A percentile compares a stretch with the other conserved stretches of the same genome.
These are phyloP conservation scores for Margaritifera margaritifera DNA, from an alignment of 2,888 invertebrate genomes.

Conservation along the genomic window DNA sequence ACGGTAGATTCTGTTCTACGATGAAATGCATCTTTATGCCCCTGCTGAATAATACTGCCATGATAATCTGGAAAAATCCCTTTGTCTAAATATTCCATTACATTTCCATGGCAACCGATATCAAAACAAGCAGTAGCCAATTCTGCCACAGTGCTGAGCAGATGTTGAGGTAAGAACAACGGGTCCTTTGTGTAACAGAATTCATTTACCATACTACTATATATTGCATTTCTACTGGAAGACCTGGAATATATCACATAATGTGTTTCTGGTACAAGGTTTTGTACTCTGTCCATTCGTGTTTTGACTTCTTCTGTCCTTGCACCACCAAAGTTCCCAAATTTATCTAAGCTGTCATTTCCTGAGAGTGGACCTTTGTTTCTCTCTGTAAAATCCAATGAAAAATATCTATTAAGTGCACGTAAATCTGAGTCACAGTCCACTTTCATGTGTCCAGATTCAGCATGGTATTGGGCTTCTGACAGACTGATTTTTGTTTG, in stretches of 20 bases:
- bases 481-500: background rate
- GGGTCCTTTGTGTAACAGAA: constrained; percentile 52
- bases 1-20: too few species aligned
- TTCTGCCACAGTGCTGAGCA: constrained; percentile 40
- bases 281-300: background rate
- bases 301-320: background rate
- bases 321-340: background rate
- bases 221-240: constrained; percentile 5
- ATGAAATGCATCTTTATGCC: too few species aligned
- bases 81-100: constrained; percentile 21
- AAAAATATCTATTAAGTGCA: too few species aligned
- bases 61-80: too few species aligned
- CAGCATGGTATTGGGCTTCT: too few species aligned
- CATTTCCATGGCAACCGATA: constrained; percentile 47
- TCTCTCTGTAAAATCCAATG: background rate
- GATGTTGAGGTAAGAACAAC: constrained; percentile 36
- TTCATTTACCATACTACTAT: constrained; percentile 21
- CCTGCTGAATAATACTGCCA: too few species aligned
- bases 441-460: too few species aligned
- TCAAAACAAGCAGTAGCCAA: constrained; percentile 55
- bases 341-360: too few species aligned
- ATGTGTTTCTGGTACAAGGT: background rate
- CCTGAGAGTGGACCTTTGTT: background rate
- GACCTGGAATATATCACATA: background rate
- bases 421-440: too few species aligned